phyloP scores from a whole-genome alignment of 2,888 invertebrate species.

The Ichneumon xanthorius region DNA sequence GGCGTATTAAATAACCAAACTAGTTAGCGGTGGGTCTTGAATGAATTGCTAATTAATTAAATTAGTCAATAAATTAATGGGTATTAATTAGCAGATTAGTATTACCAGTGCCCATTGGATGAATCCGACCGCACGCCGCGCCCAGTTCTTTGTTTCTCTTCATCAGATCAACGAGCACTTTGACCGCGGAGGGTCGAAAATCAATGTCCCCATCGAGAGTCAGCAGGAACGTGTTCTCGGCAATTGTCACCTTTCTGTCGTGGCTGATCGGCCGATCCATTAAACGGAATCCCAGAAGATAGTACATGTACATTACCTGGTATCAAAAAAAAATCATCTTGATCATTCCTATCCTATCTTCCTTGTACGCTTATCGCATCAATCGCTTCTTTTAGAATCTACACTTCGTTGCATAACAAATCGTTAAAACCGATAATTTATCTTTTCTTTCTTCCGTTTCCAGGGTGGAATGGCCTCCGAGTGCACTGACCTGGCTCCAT shows the following conservation, averaged over 20 bases:
- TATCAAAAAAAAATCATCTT: constrained; percentile 37
- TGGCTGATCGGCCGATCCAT: constrained; percentile 89
- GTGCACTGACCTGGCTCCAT: constrained; percentile 93
- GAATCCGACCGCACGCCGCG: constrained; percentile 95
- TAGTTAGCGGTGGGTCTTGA: too few relatives aligned
- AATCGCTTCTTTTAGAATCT: background rate
- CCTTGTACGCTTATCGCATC: background rate
- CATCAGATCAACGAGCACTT: constrained; percentile 93
- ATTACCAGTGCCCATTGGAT: constrained; percentile 90
- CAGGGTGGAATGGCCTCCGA: background rate
- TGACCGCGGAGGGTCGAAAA: constrained; percentile 93
- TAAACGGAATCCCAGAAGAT: constrained; percentile 92
- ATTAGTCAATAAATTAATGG: background rate
- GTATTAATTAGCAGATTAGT: background rate
- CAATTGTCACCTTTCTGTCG: constrained; percentile 88
- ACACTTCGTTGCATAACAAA: background rate
- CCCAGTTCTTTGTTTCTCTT: constrained; percentile 92
- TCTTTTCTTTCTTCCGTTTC: background rate
- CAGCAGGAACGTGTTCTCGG: constrained; percentile 93
- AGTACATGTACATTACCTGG: constrained; percentile 97
- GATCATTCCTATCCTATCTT: background rate
- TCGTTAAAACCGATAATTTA: background rate
- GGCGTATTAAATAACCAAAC: too few relatives aligned
- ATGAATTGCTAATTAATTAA: too few relatives aligned
- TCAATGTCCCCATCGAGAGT: constrained; percentile 96